Percentiles rank a stretch among this genome's conserved stretches.
phyloP scores from a whole-genome alignment of 1,140 invertebrate species.

The Anthonomus grandis region DNA sequence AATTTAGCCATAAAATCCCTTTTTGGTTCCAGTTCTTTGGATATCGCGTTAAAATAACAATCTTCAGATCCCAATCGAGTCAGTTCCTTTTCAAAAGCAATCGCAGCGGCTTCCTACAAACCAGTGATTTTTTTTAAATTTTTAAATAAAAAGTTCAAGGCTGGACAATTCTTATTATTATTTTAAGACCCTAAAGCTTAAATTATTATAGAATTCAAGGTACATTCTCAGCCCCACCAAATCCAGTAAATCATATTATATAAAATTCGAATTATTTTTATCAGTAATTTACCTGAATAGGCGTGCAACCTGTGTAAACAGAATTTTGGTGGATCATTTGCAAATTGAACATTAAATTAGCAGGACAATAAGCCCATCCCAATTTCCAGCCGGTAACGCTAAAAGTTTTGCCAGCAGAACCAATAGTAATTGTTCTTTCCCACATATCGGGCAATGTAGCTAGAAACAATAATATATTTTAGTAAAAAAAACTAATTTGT shows the following conservation, averaged over 20 bases:
- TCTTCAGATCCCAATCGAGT: constrained; percentile 66
- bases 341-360: constrained; percentile 73
- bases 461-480: constrained; percentile 45
- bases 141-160: too few species aligned
- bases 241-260: too few species aligned
- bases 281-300: constrained; percentile 64
- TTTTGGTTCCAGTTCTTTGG: constrained; percentile 77
- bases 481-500: too few species aligned
- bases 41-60: constrained; percentile 81
- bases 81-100: constrained; percentile 85
- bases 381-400: constrained; percentile 96
- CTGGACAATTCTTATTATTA: too few species aligned
- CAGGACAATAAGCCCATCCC: constrained; percentile 94
- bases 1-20: constrained; percentile 80
- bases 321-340: constrained; percentile 92
- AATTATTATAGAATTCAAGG: too few species aligned
- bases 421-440: constrained; percentile 95
- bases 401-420: constrained; percentile 97
- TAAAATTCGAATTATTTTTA: too few species aligned
- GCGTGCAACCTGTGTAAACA: constrained; percentile 87
- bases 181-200: too few species aligned
- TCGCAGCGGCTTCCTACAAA: constrained; percentile 78
- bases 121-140: too few species aligned
- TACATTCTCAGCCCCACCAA: too few species aligned
- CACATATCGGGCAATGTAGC: constrained; percentile 96